Base-by-base conservation (phyloP, 2,888 invertebrate genomes). In the Drosophila mulleri region DNA sequence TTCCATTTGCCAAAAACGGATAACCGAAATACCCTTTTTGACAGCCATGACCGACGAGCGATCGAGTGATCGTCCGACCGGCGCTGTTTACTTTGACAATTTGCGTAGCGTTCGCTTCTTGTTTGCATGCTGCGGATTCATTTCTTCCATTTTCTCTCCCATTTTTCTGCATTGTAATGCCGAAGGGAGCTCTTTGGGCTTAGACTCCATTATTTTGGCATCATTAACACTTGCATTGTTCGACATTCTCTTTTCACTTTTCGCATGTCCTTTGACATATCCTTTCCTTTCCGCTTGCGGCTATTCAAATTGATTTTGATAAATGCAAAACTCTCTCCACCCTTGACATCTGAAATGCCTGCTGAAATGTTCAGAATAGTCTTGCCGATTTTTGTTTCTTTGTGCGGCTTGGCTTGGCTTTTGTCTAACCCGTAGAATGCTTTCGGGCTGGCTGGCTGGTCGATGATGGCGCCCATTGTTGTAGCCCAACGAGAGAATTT, bases 201-300 rank as follows among this genome's bases (percentile, higher is more conserved):
- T 59, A 61, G 56, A 47, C 77, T 81, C 70, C 78, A 82, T 89
- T 85, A 82, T 83, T 83, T 89, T 77, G 82, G 85, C 84, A 90
- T 88, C 90, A 90, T 88, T 88, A 88, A 90, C 88, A 88, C 88
- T 72, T 89, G 68, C 69, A 79, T 88, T 88, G 88, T 90, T 69
- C 68, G 48, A 45, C 53, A 11, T 39, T 68, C 53, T 54, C 39
- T n/a, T 64, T 47, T 18, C 41, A 23, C 47, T 73, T 63, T 58
- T 56, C 41, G 73, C 68, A 68, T 53, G 20, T 66, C 70, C 77
- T 72, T 81, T 76, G 67, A 77, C 78, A 78, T 45, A 39, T 54
- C 62, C 61, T 56, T 59, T 60, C 54, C 60, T 62, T 60, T 64
- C 47, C 65, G 53, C 61, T 58, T 32, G 54, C 50, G 60, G 62